Conservation (phyloP, 2,113 vertebrate species). For the Bagarius yarrelli region DNA sequence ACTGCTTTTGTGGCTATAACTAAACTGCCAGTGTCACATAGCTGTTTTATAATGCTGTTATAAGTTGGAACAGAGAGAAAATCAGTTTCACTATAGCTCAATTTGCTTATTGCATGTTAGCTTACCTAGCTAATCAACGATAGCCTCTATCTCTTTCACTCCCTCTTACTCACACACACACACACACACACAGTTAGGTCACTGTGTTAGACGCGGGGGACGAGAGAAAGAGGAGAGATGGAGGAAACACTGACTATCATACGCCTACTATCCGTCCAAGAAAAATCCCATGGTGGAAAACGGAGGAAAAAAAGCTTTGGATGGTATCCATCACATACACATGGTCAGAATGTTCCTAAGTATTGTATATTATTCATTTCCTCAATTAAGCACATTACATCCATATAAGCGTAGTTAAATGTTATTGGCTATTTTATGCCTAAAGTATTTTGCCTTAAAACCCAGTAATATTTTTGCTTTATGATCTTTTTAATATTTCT, state of each 20-base stretch:
- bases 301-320: not conserved
- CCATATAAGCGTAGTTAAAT: too few relatives aligned
- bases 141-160: constrained; percentile 25
- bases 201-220: constrained; percentile 35
- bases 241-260: not conserved
- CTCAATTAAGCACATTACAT: too few relatives aligned
- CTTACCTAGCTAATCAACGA: constrained; percentile 18
- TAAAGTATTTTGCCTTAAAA: too few relatives aligned
- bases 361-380: not conserved
- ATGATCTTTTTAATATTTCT: too few relatives aligned
- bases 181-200: constrained; percentile 12
- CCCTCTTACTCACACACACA: not conserved
- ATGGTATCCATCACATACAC: not conserved
- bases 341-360: not conserved
- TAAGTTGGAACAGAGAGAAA: not conserved
- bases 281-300: constrained; percentile 2
- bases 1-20: not conserved
- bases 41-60: not conserved
- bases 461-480: too few relatives aligned
- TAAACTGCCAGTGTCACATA: not conserved
- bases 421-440: too few relatives aligned
- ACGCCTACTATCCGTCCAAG: constrained; percentile 23
- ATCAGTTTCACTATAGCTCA: constrained; percentile 49
- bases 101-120: constrained; percentile 6
- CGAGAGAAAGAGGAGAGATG: constrained; percentile 14